These are phyloP conservation scores for Synergus itoensis DNA, from an alignment of 2,888 invertebrate genomes.

Conservation along the genomic window DNA sequence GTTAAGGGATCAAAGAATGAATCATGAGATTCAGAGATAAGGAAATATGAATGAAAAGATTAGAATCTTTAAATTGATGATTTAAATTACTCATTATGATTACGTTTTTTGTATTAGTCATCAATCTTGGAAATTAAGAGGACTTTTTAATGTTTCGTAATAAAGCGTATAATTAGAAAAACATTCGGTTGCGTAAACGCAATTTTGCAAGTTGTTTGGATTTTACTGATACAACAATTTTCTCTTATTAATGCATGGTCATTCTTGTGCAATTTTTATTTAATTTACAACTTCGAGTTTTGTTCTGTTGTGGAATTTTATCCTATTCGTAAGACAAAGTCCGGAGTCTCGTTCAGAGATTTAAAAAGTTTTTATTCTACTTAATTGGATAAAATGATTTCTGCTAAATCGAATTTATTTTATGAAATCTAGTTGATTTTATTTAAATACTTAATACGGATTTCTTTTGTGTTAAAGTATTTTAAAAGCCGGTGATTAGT, in stretches of 20 bases:
- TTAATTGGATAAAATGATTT: neutral
- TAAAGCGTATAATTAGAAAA: constrained; percentile 13
- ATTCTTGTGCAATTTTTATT: constrained; percentile 31
- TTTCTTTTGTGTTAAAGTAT: neutral
- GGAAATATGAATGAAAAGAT: constrained; percentile 10
- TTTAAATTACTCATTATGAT: neutral
- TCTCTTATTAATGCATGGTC: constrained; percentile 13
- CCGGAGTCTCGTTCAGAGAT: neutral
- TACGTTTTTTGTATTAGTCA: neutral
- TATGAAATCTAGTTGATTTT: too few relatives aligned
- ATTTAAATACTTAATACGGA: too few relatives aligned
- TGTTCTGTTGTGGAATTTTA: neutral
- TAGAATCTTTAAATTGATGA: neutral
- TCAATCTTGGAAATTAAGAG: neutral
- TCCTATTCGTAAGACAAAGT: neutral
- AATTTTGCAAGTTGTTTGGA: constrained; percentile 19
- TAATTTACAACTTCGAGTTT: neutral
- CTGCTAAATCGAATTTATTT: too few relatives aligned
- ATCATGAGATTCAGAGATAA: constrained; percentile 1
- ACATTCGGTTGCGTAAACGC: constrained; percentile 16
- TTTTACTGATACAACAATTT: constrained; percentile 6
- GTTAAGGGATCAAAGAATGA: neutral
- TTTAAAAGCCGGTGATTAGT: neutral
- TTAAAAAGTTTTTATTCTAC: neutral
- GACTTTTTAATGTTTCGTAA: neutral